Percentiles rank a stretch among this genome's conserved stretches.
Conservation (phyloP, 2,113 vertebrate genomes). For the Paralichthys olivaceus region DNA sequence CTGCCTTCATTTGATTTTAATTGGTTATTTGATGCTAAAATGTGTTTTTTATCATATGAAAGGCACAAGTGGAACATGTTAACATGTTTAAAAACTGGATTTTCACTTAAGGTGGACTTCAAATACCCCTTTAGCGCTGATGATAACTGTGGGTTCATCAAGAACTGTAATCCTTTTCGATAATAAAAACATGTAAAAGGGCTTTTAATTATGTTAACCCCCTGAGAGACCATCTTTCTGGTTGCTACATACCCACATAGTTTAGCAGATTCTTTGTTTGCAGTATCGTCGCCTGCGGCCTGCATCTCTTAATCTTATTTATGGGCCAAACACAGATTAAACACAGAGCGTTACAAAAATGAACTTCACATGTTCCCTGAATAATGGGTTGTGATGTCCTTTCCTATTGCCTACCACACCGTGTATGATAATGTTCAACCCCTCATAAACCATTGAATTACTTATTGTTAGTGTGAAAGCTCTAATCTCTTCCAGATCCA, state of each 20-base stretch:
- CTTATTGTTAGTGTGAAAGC: constrained; percentile 46
- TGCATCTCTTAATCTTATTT: constrained; percentile 33
- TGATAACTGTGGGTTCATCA: no score
- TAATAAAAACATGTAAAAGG: no score
- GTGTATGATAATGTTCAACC: constrained; percentile 30
- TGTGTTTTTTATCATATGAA: no score
- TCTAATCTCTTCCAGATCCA: constrained; percentile 73
- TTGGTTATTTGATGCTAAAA: no score
- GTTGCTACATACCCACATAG: background rate
- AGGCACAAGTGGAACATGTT: no score
- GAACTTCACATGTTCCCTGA: constrained; percentile 45
- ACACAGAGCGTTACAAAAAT: constrained; percentile 36
- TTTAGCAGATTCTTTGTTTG: background rate
- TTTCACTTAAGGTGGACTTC: no score
- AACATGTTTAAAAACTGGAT: no score
- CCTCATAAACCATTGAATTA: constrained; percentile 50
- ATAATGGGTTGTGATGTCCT: constrained; percentile 43
- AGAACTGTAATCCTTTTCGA: no score
- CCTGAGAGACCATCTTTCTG: background rate
- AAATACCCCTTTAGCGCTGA: no score
- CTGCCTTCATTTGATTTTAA: no score
- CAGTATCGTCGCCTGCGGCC: constrained; percentile 7
- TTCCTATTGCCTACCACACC: constrained; percentile 22
- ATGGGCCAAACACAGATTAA: constrained; percentile 50
- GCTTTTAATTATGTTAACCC: no score